Percentiles rank a stretch among this genome's conserved stretches.
phyloP scores from a whole-genome alignment of 2,113 vertebrate species.

The Cochlearius cochlearius region DNA sequence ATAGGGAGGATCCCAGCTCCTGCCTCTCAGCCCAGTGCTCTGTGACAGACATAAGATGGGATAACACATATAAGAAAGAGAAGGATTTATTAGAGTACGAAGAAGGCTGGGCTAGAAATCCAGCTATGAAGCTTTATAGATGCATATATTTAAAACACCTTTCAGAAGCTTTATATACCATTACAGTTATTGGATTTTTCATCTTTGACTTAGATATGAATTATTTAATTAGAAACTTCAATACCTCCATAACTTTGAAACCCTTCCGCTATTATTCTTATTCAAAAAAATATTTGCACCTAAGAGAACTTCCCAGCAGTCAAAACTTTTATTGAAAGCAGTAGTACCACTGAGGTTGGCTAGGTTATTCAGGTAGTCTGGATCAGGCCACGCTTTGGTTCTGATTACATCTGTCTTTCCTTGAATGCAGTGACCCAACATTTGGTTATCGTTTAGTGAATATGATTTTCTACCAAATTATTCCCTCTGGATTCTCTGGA shows the following conservation, averaged over 20 bases:
- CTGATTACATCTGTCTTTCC: neutral
- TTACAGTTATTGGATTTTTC: conserved; percentile 41
- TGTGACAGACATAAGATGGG: conserved; percentile 7
- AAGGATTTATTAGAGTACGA: neutral
- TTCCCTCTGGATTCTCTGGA: neutral
- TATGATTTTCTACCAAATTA: neutral
- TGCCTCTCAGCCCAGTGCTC: neutral
- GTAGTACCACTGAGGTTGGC: neutral
- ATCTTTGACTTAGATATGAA: conserved; percentile 23
- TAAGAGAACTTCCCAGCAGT: neutral
- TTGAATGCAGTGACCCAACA: neutral
- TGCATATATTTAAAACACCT: conserved; percentile 31
- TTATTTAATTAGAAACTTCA: conserved; percentile 52
- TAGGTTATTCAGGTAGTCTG: neutral
- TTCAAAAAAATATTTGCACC: neutral
- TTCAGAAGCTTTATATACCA: conserved; percentile 36
- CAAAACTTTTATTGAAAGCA: neutral
- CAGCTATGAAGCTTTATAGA: neutral
- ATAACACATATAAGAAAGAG: neutral
- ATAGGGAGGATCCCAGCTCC: neutral
- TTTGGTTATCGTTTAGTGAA: neutral
- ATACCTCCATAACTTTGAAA: neutral
- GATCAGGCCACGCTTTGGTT: neutral
- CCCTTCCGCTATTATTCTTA: neutral
- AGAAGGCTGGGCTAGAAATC: neutral